Percentiles rank a stretch among this genome's conserved stretches.
These are phyloP conservation scores for Drosophila elegans DNA, from an alignment of 1,140 invertebrate genomes.

Conservation along the genomic window DNA sequence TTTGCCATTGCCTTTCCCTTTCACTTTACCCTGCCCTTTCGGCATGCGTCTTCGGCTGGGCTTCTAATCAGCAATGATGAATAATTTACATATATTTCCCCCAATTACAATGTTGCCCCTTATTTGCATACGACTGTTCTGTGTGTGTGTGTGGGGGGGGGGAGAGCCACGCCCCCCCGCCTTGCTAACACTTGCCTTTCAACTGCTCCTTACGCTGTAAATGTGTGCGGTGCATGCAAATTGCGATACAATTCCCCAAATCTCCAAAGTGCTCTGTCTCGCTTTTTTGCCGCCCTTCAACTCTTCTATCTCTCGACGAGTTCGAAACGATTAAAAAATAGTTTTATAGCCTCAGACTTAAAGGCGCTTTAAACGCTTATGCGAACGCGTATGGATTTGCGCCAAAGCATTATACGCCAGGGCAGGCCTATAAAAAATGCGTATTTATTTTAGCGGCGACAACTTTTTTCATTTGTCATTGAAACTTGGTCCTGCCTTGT, in stretches of 20 bases:
- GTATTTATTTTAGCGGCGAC: conserved; percentile 71
- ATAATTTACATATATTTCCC: conserved; percentile 84
- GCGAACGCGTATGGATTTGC: conserved; percentile 14
- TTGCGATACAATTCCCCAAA: conserved; percentile 81
- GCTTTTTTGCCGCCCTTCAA: too few species aligned
- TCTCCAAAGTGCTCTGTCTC: conserved; percentile 61
- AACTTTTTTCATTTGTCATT: conserved; percentile 84
- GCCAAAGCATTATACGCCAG: conserved; percentile 27
- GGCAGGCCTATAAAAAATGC: conserved; percentile 69
- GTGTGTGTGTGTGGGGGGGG: conserved; percentile 4
- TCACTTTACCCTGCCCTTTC: conserved; percentile 3
- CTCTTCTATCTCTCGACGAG: not conserved
- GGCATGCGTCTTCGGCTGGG: conserved; percentile 41
- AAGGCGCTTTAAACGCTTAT: conserved; percentile 41
- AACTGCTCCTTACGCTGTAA: conserved; percentile 35
- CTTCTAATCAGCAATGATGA: conserved; percentile 85
- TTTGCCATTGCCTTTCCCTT: not conserved
- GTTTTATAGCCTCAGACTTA: conserved; percentile 56
- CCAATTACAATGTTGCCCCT: conserved; percentile 83
- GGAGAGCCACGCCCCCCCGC: conserved; percentile 32
- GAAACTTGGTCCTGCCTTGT: conserved; percentile 71
- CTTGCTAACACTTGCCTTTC: conserved; percentile 53
- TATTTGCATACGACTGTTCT: conserved; percentile 69
- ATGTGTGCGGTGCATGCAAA: conserved; percentile 69
- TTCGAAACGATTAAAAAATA: conserved; percentile 59